A percentile compares a stretch with the other conserved stretches of the same genome.
Conservation (phyloP, 2,797 vertebrate species). For the Sebastes kiyomatsui region DNA sequence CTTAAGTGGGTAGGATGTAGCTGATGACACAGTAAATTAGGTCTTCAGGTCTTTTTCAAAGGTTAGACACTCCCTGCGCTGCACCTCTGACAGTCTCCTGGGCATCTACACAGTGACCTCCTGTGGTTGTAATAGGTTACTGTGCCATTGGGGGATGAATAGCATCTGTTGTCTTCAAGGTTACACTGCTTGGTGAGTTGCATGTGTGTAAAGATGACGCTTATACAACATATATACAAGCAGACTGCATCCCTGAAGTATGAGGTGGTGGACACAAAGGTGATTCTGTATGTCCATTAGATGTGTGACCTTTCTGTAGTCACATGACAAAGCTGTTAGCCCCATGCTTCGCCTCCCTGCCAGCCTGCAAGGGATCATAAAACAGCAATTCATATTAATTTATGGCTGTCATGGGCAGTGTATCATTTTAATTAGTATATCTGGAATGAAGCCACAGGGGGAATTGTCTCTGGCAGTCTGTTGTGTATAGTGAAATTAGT, state of each 20-base stretch:
- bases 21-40: slow-evolving; percentile 9
- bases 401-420: slow-evolving; percentile 33
- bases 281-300: background rate
- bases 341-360: background rate
- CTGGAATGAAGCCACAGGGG: slow-evolving; percentile 18
- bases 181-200: slow-evolving; percentile 5
- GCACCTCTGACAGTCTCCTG: slow-evolving; percentile 44
- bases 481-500: slow-evolving; percentile 36
- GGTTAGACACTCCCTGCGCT: background rate
- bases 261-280: background rate
- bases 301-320: slow-evolving; percentile 42
- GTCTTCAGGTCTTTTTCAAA: slow-evolving; percentile 1
- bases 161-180: slow-evolving; percentile 23
- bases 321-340: slow-evolving; percentile 15
- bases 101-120: slow-evolving; percentile 80
- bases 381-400: slow-evolving; percentile 50
- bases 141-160: slow-evolving; percentile 40
- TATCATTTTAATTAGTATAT: slow-evolving; percentile 55
- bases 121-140: slow-evolving; percentile 72
- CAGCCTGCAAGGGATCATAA: slow-evolving; percentile 41
- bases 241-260: background rate
- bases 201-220: background rate
- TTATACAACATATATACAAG: background rate
- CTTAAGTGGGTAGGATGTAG: slow-evolving; percentile 3
- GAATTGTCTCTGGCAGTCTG: slow-evolving; percentile 6